phyloP scores from a whole-genome alignment of 2,888 invertebrate species.

The Hyppa rectilinea region DNA sequence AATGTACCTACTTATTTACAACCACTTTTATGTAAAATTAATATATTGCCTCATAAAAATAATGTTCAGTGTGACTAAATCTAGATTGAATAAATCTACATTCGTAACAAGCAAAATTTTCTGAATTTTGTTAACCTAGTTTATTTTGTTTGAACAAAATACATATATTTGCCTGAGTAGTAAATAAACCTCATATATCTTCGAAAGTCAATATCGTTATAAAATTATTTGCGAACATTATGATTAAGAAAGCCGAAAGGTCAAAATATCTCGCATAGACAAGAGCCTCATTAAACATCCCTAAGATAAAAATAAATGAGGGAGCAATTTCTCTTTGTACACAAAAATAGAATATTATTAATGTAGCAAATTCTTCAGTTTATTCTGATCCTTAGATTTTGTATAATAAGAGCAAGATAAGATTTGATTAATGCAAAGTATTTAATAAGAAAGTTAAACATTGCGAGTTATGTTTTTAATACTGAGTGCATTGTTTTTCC shows the following conservation, averaged over 20 bases:
- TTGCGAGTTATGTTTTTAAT: neutral
- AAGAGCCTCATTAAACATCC: conserved; percentile 33
- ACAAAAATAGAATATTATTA: conserved; percentile 17
- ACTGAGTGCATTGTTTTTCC: neutral
- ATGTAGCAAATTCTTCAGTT: conserved; percentile 27
- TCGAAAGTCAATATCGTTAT: neutral
- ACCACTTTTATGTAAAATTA: too few species aligned
- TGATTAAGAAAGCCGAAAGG: neutral
- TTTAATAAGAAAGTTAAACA: conserved; percentile 5
- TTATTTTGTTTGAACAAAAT: conserved; percentile 17
- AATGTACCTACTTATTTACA: too few species aligned
- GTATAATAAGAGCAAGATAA: neutral
- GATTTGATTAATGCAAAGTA: conserved; percentile 19
- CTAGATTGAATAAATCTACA: conserved; percentile 24
- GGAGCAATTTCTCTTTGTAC: conserved; percentile 14
- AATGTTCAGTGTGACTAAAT: conserved; percentile 1
- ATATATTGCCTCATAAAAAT: neutral
- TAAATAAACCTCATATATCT: conserved; percentile 8
- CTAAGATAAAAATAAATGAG: conserved; percentile 17
- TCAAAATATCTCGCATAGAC: conserved; percentile 20
- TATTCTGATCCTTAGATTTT: conserved; percentile 12
- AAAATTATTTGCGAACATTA: conserved; percentile 5
- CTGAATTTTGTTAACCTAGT: neutral
- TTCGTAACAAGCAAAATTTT: neutral
- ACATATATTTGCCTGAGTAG: neutral